Evolutionary conservation across 2,113 vertebrate genomes (phyloP).

Genomic region (Callipepla californica): DNA sequence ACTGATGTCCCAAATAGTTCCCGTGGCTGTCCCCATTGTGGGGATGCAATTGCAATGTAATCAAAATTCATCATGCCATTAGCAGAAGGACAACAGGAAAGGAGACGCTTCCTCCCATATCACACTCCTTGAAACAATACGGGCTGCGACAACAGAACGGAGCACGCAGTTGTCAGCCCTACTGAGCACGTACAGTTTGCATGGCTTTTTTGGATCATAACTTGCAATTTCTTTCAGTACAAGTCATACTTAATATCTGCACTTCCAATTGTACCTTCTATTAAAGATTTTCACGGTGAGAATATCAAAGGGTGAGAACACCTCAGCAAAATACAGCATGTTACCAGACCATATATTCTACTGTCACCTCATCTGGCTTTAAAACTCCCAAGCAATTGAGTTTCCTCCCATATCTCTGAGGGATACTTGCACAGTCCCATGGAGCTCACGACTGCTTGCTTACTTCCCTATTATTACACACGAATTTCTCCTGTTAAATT

Average conservation of each 20-base stretch:
- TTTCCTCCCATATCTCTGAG: neutral
- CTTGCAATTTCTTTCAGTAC: slow-evolving; percentile 27
- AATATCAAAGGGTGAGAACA: neutral
- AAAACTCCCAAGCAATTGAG: neutral
- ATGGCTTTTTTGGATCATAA: neutral
- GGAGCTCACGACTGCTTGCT: neutral
- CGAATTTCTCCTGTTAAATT: neutral
- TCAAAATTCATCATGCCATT: slow-evolving; percentile 51
- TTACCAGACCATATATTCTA: neutral
- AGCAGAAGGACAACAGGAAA: slow-evolving; percentile 68
- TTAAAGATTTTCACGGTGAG: neutral
- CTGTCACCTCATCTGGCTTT: neutral
- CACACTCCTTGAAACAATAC: slow-evolving; percentile 42
- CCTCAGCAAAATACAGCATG: neutral
- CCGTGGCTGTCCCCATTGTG: neutral
- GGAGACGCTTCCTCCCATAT: slow-evolving; percentile 51
- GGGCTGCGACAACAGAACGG: neutral
- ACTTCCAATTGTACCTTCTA: slow-evolving; percentile 28
- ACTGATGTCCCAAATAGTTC: slow-evolving; percentile 62
- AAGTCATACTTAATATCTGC: slow-evolving; percentile 15
- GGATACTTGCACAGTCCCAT: neutral
- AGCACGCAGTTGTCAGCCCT: neutral
- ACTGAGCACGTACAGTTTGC: slow-evolving; percentile 4
- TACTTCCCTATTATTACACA: neutral
- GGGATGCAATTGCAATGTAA: slow-evolving; percentile 24